Conservation (phyloP, 2,797 vertebrate species). For the Gobionotothen gibberifrons region DNA sequence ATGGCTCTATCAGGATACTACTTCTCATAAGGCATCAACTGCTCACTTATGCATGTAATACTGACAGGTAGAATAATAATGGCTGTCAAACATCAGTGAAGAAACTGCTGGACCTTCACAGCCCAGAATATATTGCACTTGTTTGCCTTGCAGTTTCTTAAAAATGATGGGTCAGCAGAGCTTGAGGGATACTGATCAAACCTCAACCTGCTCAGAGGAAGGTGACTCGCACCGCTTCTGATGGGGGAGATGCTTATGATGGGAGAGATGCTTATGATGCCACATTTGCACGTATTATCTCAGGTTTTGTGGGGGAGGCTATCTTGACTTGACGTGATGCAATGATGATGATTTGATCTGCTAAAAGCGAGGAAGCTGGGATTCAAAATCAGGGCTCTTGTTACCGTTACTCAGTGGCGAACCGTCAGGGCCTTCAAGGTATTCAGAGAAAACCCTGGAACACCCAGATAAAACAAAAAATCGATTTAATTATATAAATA, state of each 20-base stretch:
- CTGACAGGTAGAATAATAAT: conserved; percentile 92
- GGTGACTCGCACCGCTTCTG: neutral
- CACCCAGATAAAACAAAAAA: no score
- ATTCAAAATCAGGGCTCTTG: neutral
- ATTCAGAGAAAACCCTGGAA: no score
- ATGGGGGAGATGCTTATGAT: conserved; percentile 23
- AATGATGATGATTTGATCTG: neutral
- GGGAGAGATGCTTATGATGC: conserved; percentile 47
- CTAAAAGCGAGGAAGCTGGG: neutral
- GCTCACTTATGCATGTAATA: conserved; percentile 87
- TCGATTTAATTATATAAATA: no score
- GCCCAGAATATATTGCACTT: conserved; percentile 82
- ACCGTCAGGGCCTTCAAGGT: no score
- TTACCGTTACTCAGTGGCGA: neutral
- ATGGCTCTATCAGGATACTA: conserved; percentile 88
- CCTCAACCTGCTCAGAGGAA: conserved; percentile 31
- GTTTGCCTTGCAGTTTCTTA: conserved; percentile 84
- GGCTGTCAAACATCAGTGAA: conserved; percentile 87
- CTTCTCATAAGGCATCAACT: conserved; percentile 84
- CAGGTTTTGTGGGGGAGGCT: conserved; percentile 10
- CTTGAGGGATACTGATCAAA: conserved; percentile 76
- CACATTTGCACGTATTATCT: conserved; percentile 30
- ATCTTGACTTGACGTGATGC: neutral
- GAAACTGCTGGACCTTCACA: conserved; percentile 85
- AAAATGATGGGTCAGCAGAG: conserved; percentile 78